These are phyloP conservation scores for Callipepla californica DNA, from an alignment of 2,113 vertebrate genomes.

Conservation along the genomic window DNA sequence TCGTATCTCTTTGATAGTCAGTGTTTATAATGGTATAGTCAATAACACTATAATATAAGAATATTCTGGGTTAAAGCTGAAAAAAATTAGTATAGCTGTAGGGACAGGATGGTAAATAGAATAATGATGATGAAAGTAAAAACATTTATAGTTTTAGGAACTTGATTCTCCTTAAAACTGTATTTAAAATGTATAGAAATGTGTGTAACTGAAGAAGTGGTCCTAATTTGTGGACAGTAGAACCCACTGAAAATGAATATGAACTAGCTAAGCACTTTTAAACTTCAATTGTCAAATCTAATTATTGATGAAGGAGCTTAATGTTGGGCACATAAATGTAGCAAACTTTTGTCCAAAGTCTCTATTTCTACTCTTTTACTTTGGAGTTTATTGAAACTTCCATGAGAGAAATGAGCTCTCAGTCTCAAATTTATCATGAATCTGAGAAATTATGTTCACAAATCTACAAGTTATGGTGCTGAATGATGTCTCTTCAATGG, in stretches of 20 bases:
- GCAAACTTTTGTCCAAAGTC: not conserved
- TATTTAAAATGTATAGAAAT: not conserved
- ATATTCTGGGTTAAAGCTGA: not conserved
- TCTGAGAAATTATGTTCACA: not conserved
- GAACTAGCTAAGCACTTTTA: not conserved
- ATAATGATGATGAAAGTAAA: not conserved
- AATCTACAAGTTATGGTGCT: not conserved
- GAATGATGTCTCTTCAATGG: not conserved
- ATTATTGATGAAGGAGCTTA: not conserved
- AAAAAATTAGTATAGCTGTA: not conserved
- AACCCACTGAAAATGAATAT: not conserved
- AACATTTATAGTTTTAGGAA: not conserved
- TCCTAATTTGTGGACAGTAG: not conserved
- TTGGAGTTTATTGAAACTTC: not conserved
- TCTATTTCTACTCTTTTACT: not conserved
- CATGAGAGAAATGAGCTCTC: not conserved
- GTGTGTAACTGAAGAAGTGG: not conserved
- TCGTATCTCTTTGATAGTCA: not conserved
- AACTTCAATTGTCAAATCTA: not conserved
- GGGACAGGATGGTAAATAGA: not conserved
- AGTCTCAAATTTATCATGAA: not conserved
- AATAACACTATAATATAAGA: not conserved
- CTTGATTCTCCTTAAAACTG: not conserved
- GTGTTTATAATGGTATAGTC: not conserved
- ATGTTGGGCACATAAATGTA: not conserved